phyloP scores from a whole-genome alignment of 2,113 vertebrate genomes.

The Osmerus mordax region DNA sequence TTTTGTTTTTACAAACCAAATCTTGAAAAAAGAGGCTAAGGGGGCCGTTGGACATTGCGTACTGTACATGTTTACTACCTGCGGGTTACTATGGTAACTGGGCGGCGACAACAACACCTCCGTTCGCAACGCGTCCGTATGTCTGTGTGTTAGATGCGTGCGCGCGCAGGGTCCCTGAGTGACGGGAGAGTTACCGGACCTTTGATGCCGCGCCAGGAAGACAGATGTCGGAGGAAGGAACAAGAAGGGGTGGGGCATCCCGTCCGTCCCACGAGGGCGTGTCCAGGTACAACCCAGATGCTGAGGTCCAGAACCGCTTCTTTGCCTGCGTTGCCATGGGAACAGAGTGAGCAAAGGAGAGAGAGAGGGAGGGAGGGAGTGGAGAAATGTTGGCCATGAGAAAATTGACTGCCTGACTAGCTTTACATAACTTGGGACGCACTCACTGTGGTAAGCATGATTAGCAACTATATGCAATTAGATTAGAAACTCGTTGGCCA shows the following conservation, averaged over 20 bases:
- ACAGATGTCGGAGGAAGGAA: no score
- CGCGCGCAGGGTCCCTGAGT: no score
- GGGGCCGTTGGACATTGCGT: constrained; percentile 23
- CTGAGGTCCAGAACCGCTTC: not conserved
- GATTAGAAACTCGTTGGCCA: not conserved
- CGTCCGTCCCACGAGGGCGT: no score
- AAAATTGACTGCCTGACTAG: not conserved
- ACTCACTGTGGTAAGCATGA: constrained; percentile 5
- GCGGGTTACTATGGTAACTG: no score
- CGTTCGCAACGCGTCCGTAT: no score
- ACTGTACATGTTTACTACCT: constrained; percentile 44
- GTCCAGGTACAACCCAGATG: no score
- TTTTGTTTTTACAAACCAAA: constrained; percentile 2
- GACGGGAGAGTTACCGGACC: no score
- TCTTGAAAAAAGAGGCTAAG: not conserved
- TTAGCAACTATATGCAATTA: constrained; percentile 8
- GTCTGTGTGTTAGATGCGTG: no score
- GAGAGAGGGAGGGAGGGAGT: no score
- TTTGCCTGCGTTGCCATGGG: constrained; percentile 1
- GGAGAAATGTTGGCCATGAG: not conserved
- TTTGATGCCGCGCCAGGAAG: no score
- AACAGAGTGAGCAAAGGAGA: not conserved
- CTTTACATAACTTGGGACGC: not conserved
- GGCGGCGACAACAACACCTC: no score
- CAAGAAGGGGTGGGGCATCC: no score